Conservation (phyloP, 2,113 vertebrate genomes). For the Anolis carolinensis region DNA sequence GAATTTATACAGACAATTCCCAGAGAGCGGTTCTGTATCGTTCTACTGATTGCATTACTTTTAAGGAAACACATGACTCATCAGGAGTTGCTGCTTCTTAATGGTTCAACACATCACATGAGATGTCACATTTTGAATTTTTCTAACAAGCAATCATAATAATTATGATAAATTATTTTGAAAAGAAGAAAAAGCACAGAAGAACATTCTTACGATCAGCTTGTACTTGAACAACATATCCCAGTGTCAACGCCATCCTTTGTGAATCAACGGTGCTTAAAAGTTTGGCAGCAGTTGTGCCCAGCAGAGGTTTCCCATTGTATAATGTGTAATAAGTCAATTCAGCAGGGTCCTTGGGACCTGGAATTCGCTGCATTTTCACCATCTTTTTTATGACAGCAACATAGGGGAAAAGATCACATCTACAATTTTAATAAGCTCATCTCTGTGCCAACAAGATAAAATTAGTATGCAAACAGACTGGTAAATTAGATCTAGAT, state of each 20-base stretch:
- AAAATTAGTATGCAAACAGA: constrained; percentile 5
- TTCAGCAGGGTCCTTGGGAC: constrained; percentile 90
- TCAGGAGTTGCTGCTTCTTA: neutral
- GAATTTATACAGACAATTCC: neutral
- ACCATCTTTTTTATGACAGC: constrained; percentile 86
- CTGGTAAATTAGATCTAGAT: constrained; percentile 13
- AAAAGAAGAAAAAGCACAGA: neutral
- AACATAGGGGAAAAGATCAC: neutral
- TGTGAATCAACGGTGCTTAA: constrained; percentile 96
- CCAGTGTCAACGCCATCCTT: constrained; percentile 93
- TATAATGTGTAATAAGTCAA: constrained; percentile 94
- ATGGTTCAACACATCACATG: rapidly evolving
- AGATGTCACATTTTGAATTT: neutral
- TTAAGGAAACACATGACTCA: constrained; percentile 3
- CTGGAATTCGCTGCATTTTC: constrained; percentile 88
- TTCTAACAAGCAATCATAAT: neutral
- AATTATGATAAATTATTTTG: neutral
- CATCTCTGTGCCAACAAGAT: neutral
- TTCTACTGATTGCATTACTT: neutral
- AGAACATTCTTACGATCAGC: constrained; percentile 89
- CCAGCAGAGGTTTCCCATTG: constrained; percentile 85
- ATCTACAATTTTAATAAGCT: constrained; percentile 2
- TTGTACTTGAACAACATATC: constrained; percentile 95
- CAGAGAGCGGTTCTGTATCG: neutral
- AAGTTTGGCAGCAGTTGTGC: constrained; percentile 92